Evolutionary conservation across 1,140 invertebrate species (phyloP), one percentile per base, ranked within the genome.

Genomic region (Steinernema feltiae): DNA sequence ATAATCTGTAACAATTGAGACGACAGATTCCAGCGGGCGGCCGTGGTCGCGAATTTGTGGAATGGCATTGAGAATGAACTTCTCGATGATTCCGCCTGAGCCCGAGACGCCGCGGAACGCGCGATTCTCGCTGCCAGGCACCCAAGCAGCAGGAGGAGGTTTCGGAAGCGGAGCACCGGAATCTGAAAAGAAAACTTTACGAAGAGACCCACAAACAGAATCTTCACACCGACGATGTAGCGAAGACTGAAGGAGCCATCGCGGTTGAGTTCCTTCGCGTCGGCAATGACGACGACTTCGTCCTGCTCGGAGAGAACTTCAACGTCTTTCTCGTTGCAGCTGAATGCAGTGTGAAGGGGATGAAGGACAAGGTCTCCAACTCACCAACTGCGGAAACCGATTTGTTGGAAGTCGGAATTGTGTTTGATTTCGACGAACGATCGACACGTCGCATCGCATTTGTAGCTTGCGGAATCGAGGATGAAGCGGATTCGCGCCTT

Each of bases 381-480:
- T 75, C n/a, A 86, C 82, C 84, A 85, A 30, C 70, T 75, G 53
- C 84, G 79, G 75, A 85, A 86, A 1, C 84, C 84, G 71, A 82
- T 85, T 73, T 85, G 84, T 70, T 85, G 84, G 71, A 86, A 86
- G 73, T 85, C 84, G 7, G 83, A 83, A 32, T 85, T 86, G 48
- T 82, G 79, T 72, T 85, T 85, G 30, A 85, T 80, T 75, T 85
- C 84, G 17, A 85, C 79, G 75, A 78, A 85, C 0, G 83, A 81
- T 21, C 82, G 75, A 71, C 84, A 85, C 17, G 84, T 86, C n/a
- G 81, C 76, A 1, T 84, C 79, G 71, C 84, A 85, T 3, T 78
- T 73, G 41, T 84, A 86, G 18, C 71, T 71, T 0, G 79, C 79
- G 15, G 78, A 78, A 69, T 86, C 82, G 1, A 85, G 75, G 69